Base-by-base conservation (phyloP, 2,797 vertebrate species). In the Tarsius wallacei region DNA sequence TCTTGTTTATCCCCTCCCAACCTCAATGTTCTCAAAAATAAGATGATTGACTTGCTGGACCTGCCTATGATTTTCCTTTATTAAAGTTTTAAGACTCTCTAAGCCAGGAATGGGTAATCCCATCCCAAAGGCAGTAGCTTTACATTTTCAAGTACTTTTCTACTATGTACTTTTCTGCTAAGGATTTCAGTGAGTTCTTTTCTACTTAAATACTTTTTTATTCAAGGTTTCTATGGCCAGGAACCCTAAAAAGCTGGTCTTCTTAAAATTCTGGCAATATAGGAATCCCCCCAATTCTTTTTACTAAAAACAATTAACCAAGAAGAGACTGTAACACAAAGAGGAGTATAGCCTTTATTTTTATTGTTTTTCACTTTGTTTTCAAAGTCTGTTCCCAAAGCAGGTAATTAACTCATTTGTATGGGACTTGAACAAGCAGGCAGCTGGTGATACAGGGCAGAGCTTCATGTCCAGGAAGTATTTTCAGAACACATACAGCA, bases 351-450 rank as follows among this genome's bases (percentile, higher is more conserved):
- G 42, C 8, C 21, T 93, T 84, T 85, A 70, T 33, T 94, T 84
- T 76, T 4, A 5, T 31, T 12, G 19, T 51, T 63, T 74, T 94
- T 81, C 71, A 9, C 63, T 84, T 90, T 94, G 55, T 96, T 90
- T 96, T 83, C 86, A 83, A 93, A 90, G 55, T 91, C n/a, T 78
- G 28, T 68, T 96, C 22, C 68, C 36, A 68, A 31, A 55, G 36
- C 66, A 95, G 76, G 71, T 95, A 97, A 94, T 95, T 87, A 86
- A 87, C 90, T 96, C 90, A 94, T 96, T 70, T 92, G 81, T 81
- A 90, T 86, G 77, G 17, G 19, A 64, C 63, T 26, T 61, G 80
- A 84, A 26, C 0, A 12, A 85, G 84, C 33, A 84, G 80, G 86
- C 49, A 77, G 83, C 86, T 86, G 89, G 70, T 74, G 21, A 87